Conservation (phyloP, 2,113 vertebrate genomes). For the Seriola aureovittata region DNA sequence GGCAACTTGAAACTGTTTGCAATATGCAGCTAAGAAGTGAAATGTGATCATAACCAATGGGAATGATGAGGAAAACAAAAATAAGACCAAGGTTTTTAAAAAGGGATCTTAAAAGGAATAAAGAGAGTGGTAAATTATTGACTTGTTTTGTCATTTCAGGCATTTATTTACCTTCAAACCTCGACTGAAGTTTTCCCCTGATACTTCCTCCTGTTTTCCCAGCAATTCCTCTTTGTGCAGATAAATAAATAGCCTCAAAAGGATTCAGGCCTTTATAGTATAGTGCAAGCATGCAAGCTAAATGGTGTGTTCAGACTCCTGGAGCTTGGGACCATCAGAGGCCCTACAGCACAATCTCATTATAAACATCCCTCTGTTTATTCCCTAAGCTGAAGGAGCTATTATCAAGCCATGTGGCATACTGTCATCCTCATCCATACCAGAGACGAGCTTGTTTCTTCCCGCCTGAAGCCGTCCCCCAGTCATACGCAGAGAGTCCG, state of each 20-base stretch:
- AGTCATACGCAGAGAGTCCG: constrained; percentile 62
- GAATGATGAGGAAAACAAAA: background rate
- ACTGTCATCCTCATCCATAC: constrained; percentile 70
- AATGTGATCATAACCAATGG: background rate
- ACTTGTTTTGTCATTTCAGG: background rate
- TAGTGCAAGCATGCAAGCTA: constrained; percentile 48
- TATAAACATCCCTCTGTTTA: constrained; percentile 72
- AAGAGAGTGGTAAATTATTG: background rate
- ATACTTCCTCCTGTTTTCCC: constrained; percentile 16
- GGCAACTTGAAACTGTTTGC: background rate
- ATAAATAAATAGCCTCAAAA: constrained; percentile 69
- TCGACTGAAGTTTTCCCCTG: constrained; percentile 50
- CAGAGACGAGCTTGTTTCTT: constrained; percentile 70
- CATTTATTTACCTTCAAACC: constrained; percentile 59
- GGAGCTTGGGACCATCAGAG: constrained; percentile 59
- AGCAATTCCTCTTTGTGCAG: constrained; percentile 36
- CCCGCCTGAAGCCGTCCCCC: constrained; percentile 53
- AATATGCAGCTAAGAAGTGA: background rate
- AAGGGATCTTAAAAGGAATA: no score
- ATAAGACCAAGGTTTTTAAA: background rate
- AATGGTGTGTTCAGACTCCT: constrained; percentile 61
- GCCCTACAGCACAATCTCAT: constrained; percentile 74
- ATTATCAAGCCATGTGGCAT: constrained; percentile 76
- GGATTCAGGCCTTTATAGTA: constrained; percentile 44
- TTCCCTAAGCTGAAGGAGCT: constrained; percentile 69